Percentiles rank a stretch among this genome's conserved stretches.
These are phyloP conservation scores for Furnarius figulus DNA, from an alignment of 2,113 vertebrate species.

Conservation along the genomic window DNA sequence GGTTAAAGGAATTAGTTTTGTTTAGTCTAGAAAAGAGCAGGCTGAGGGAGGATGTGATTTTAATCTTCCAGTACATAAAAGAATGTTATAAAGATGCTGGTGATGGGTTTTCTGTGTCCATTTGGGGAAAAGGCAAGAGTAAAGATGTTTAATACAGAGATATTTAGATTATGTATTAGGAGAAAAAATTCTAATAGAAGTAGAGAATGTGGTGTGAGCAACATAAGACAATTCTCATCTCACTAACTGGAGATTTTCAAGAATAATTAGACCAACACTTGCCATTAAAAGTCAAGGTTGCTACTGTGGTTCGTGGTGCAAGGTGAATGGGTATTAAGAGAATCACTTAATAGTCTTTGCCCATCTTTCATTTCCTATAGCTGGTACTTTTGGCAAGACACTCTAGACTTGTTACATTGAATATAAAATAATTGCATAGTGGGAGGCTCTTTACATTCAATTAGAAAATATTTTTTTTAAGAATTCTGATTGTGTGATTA, in stretches of 20 bases:
- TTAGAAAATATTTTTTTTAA: not conserved
- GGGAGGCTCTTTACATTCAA: not conserved
- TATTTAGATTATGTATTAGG: not conserved
- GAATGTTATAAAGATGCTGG: not conserved
- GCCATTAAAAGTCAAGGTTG: not conserved
- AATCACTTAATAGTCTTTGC: not conserved
- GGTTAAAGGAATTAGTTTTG: slow-evolving; percentile 46
- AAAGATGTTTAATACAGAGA: not conserved
- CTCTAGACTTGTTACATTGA: not conserved
- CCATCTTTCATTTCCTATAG: not conserved
- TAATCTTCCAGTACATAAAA: slow-evolving; percentile 14
- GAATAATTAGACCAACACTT: not conserved
- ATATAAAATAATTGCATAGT: not conserved
- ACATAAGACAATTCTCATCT: not conserved
- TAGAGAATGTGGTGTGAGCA: not conserved
- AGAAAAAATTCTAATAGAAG: not conserved
- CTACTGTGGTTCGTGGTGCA: not conserved
- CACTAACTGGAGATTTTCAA: not conserved
- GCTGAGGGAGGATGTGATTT: slow-evolving; percentile 46
- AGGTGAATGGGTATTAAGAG: not conserved
- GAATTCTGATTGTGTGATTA: not conserved
- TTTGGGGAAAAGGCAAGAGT: not conserved
- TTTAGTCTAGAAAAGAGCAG: slow-evolving; percentile 56
- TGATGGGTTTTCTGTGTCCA: not conserved
- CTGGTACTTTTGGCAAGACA: not conserved